Evolutionary conservation across 1,140 invertebrate species (phyloP).

Genomic region (Globodera rostochiensis): DNA sequence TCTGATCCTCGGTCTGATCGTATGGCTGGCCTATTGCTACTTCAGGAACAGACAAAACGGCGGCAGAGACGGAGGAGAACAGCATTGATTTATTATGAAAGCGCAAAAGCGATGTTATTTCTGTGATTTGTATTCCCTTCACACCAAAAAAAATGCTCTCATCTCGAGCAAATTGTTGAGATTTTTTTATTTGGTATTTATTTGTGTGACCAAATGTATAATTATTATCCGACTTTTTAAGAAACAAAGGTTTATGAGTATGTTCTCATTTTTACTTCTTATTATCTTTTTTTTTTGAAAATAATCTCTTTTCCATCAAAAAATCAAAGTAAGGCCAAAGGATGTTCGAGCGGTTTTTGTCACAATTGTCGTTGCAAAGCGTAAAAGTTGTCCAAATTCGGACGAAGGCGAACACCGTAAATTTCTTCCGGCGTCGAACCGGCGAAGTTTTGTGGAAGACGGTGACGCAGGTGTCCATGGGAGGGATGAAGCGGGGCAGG

Average conservation of each 20-base stretch:
- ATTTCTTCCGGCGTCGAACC: conserved; percentile 66
- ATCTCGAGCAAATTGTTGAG: neutral
- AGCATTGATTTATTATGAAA: neutral
- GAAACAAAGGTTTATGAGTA: no score
- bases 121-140: neutral
- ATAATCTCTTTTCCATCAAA: neutral
- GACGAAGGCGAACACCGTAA: conserved; percentile 55
- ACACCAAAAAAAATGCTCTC: neutral
- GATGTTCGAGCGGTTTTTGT: neutral
- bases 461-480: conserved; percentile 90
- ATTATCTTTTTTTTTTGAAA: conserved; percentile 22
- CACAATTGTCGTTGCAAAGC: neutral
- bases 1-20: conserved; percentile 34
- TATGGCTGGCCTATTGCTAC: conserved; percentile 40
- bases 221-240: no score
- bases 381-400: conserved; percentile 16
- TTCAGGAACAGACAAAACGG: conserved; percentile 34
- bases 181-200: neutral
- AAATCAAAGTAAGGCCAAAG: neutral
- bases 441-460: conserved; percentile 88
- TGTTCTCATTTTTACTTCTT: conserved; percentile 5
- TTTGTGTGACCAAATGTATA: no score
- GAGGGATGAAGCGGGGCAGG: conserved; percentile 88
- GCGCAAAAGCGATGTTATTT: neutral
- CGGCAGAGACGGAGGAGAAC: conserved; percentile 4